Evolutionary conservation across 2,113 vertebrate species (phyloP), one percentile per base, ranked within the genome.

Genomic region (Sphaerodactylus townsendi): DNA sequence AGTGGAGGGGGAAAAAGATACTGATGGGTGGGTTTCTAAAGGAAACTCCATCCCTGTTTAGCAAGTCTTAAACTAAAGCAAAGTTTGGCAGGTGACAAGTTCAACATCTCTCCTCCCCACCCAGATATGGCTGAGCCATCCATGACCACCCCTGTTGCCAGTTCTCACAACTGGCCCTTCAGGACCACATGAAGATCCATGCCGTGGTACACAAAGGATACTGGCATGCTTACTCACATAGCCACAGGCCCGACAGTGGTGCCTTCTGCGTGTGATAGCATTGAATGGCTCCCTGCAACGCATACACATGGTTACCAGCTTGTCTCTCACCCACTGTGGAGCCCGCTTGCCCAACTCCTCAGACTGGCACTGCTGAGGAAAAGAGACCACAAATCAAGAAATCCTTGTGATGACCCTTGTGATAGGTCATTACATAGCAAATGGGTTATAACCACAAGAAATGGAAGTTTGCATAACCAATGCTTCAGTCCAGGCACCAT

Each of bases 241-340:
- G 75, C 96, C 96, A 0, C 96, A 97, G 30, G 96, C 96, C 2
- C 96, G 89, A 65, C 96, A 97, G 87, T 96, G 96, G 89, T 97
- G 96, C 9, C 96, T 93, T 0, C 96, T 90, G 35, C 96, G 94
- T 0, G 15, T 92, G 89, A 96, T 87, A 75, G 95, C 89, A 0
- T 93, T 96, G 95, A 97, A 97, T 70, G 96, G 93, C 64, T 95
- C 95, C 91, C 81, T 92, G 89, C 96, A 97, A 85, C 96, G 93
- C 96, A 96, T 97, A 87, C 96, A 97, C 96, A 96, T 97, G 84
- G 94, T 96, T 87, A 96, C 96, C 93, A 96, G 94, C 64, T 93
- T 96, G 93, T 97, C 96, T 35, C 96, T 91, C 48, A 97, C 89
- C 96, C 96, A 96, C 91, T 94, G 96, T 0, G 96, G 96, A 0